Conservation (phyloP, 2,113 vertebrate genomes). For the Dermatemys mawii region DNA sequence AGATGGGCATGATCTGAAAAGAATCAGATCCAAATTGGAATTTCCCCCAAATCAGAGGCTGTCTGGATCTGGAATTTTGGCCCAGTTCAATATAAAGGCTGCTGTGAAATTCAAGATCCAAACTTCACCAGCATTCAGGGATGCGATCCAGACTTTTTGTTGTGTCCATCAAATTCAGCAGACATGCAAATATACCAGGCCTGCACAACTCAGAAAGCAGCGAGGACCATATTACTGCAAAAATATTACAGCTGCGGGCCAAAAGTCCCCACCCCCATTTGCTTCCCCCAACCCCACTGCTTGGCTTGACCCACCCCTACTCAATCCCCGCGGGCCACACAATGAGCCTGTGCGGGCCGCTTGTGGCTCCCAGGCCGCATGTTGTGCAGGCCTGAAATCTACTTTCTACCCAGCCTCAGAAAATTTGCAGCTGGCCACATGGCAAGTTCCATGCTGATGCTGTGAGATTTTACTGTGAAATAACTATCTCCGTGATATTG, state of each 20-base stretch:
- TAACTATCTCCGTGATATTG: not conserved
- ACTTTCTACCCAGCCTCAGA: not conserved
- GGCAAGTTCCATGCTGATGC: not conserved
- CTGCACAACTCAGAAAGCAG: too few relatives aligned
- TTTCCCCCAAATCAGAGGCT: not conserved
- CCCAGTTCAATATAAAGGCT: not conserved
- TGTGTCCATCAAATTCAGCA: not conserved
- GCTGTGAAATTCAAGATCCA: not conserved
- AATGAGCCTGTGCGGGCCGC: too few relatives aligned
- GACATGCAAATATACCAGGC: too few relatives aligned
- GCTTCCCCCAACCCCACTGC: too few relatives aligned
- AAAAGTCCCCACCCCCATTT: too few relatives aligned
- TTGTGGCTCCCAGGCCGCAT: too few relatives aligned
- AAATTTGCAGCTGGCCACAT: not conserved
- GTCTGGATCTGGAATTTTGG: conserved; percentile 1
- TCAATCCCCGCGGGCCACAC: too few relatives aligned
- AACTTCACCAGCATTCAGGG: not conserved
- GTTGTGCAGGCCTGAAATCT: too few relatives aligned
- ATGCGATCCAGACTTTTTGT: not conserved
- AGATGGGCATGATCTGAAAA: not conserved
- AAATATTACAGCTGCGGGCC: too few relatives aligned
- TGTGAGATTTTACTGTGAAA: not conserved
- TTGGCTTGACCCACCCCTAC: too few relatives aligned
- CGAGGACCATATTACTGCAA: too few relatives aligned
- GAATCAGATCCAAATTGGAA: not conserved